Conservation (phyloP, 2,888 invertebrate genomes). For the Drosophila setosimentum region DNA sequence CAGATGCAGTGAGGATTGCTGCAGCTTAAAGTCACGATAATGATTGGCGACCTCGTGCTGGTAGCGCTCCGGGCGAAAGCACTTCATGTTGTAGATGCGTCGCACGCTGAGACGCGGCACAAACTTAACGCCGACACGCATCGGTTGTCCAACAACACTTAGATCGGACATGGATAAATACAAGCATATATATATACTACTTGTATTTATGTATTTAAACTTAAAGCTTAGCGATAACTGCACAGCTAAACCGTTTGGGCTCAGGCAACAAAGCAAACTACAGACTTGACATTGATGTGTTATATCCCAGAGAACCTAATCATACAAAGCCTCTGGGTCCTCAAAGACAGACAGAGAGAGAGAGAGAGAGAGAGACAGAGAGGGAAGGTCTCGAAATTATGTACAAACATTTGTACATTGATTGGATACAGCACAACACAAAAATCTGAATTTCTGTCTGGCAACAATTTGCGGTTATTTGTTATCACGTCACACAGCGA, state of each 20-base stretch:
- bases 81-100: slow-evolving; percentile 65
- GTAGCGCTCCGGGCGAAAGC: slow-evolving; percentile 63
- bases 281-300: slow-evolving; percentile 64
- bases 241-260: slow-evolving; percentile 48
- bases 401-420: slow-evolving; percentile 65
- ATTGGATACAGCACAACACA: slow-evolving; percentile 55
- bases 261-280: slow-evolving; percentile 65
- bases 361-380: background rate
- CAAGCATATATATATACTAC: background rate
- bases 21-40: slow-evolving; percentile 81
- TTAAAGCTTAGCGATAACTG: background rate
- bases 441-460: slow-evolving; percentile 50
- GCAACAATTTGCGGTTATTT: slow-evolving; percentile 75
- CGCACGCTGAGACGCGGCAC: slow-evolving; percentile 67
- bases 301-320: slow-evolving; percentile 21
- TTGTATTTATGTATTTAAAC: background rate
- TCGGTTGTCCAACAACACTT: slow-evolving; percentile 59
- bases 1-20: slow-evolving; percentile 35
- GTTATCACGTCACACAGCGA: slow-evolving; percentile 83
- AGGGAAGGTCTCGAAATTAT: slow-evolving; percentile 32
- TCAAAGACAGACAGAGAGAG: background rate
- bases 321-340: slow-evolving; percentile 9
- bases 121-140: slow-evolving; percentile 56
- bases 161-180: slow-evolving; percentile 44
- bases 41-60: slow-evolving; percentile 84